A percentile compares a stretch with the other conserved stretches of the same genome.
These are phyloP conservation scores for Eupithecia tripunctaria DNA, from an alignment of 2,888 invertebrate genomes.

Conservation along the genomic window DNA sequence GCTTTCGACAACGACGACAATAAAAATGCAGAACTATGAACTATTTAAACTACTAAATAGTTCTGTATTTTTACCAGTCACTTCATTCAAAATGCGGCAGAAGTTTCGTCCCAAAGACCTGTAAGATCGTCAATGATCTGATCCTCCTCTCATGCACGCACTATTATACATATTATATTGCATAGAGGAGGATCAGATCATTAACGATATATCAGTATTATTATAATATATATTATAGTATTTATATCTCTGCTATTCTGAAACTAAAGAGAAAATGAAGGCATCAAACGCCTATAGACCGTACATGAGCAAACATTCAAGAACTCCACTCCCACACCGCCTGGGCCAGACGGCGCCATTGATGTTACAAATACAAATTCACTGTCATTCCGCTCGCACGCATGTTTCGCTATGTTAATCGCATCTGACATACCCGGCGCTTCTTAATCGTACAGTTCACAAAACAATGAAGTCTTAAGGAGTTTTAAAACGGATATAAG, in stretches of 20 bases:
- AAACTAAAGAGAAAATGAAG: not conserved
- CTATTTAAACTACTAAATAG: not conserved
- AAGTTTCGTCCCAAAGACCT: not conserved
- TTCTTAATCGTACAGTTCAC: constrained; percentile 16
- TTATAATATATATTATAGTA: too few species aligned
- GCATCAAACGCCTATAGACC: not conserved
- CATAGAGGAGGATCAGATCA: too few species aligned
- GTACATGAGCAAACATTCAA: constrained; percentile 16
- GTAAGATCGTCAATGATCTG: not conserved
- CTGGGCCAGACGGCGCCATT: constrained; percentile 14
- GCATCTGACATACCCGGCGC: constrained; percentile 28
- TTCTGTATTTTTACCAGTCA: not conserved
- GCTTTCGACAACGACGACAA: too few species aligned
- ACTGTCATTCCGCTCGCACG: constrained; percentile 18
- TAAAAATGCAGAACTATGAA: too few species aligned
- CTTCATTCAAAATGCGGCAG: not conserved
- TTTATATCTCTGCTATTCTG: not conserved
- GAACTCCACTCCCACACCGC: not conserved
- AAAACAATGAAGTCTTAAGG: constrained; percentile 6
- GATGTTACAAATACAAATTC: constrained; percentile 21
- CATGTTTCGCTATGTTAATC: constrained; percentile 27
- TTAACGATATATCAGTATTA: too few species aligned
- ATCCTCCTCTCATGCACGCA: not conserved
- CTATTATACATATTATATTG: too few species aligned
- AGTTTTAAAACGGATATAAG: too few species aligned